Conservation (phyloP, 2,888 invertebrate species). For the Dryobotodes eremita region DNA sequence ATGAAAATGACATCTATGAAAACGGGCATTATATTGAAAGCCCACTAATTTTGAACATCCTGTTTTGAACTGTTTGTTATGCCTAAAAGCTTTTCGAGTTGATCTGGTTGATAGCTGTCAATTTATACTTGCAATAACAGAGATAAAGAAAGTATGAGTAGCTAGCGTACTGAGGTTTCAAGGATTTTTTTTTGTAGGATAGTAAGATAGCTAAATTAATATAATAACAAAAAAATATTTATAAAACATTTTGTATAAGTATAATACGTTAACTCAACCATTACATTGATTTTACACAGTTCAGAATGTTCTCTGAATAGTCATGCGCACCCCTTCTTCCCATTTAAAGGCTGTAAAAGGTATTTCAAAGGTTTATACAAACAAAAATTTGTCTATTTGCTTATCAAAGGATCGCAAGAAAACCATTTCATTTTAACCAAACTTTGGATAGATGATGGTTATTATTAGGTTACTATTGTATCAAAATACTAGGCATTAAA, state of each 20-base stretch:
- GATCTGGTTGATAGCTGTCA: too few species aligned
- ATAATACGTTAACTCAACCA: not conserved
- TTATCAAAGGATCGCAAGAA: constrained; percentile 22
- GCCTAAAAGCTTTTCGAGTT: too few species aligned
- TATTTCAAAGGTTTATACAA: constrained; percentile 29
- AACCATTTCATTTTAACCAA: not conserved
- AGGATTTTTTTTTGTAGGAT: too few species aligned
- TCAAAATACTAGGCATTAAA: not conserved
- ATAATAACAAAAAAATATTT: too few species aligned
- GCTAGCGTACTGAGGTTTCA: too few species aligned
- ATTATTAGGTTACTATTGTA: constrained; percentile 2
- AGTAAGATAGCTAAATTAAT: too few species aligned
- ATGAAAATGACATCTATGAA: too few species aligned
- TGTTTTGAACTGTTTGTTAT: too few species aligned
- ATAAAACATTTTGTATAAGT: not conserved
- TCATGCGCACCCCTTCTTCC: not conserved
- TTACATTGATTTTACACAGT: not conserved
- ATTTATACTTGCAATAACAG: too few species aligned
- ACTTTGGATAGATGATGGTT: not conserved
- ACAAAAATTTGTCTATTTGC: constrained; percentile 42
- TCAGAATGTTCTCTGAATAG: constrained; percentile 8
- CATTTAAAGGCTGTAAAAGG: constrained; percentile 6
- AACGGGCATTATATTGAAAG: too few species aligned
- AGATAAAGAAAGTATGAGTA: too few species aligned
- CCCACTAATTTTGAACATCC: too few species aligned